phyloP scores from a whole-genome alignment of 2,113 vertebrate species.

The Progne subis region DNA sequence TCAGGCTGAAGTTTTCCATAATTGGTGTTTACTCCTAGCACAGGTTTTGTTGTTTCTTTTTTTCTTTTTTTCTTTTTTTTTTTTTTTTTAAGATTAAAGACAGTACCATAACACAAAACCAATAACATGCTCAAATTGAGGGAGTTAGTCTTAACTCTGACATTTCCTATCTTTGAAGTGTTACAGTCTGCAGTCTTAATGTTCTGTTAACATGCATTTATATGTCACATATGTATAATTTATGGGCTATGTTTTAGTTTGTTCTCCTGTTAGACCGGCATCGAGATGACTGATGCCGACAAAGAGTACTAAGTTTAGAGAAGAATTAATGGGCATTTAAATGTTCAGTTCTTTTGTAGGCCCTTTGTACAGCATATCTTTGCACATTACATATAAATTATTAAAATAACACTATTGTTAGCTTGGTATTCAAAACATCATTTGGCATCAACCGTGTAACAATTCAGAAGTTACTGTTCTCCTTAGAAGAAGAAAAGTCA shows the following conservation, averaged over 20 bases:
- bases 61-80: not conserved
- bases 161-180: slow-evolving; percentile 29
- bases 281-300: not conserved
- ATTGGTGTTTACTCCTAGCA: not conserved
- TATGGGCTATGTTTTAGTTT: not conserved
- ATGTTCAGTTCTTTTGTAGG: not conserved
- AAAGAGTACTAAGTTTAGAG: not conserved
- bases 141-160: not conserved
- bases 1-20: not conserved
- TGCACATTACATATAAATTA: slow-evolving; percentile 16
- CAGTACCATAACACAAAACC: not conserved
- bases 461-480: slow-evolving; percentile 46
- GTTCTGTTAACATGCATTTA: not conserved
- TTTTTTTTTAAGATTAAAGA: not conserved
- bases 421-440: slow-evolving; percentile 16
- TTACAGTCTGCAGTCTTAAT: not conserved
- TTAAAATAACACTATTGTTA: slow-evolving; percentile 51
- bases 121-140: not conserved
- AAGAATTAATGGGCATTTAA: not conserved
- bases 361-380: not conserved
- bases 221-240: not conserved
- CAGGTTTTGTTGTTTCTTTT: not conserved
- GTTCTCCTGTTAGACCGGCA: not conserved
- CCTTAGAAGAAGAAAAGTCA: not conserved
- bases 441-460: not conserved